Conservation (phyloP, 1,140 invertebrate genomes). For the Marisa cornuarietis region DNA sequence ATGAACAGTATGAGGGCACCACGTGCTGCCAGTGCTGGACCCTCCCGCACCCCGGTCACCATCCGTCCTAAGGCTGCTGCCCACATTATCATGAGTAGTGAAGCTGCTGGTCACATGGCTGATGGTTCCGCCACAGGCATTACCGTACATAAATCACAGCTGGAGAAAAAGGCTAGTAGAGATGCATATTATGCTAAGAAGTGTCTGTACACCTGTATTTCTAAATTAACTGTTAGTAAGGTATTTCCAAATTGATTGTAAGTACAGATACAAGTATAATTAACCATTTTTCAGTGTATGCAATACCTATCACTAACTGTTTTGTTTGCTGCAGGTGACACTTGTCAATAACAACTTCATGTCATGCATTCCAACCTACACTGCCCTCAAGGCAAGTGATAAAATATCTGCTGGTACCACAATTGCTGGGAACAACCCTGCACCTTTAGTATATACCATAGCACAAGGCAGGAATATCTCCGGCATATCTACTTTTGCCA, state of each 20-base stretch:
- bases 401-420: too few relatives aligned
- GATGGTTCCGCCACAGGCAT: background rate
- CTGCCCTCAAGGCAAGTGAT: background rate
- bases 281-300: too few relatives aligned
- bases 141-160: conserved; percentile 29
- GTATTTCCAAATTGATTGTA: too few relatives aligned
- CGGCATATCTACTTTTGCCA: too few relatives aligned
- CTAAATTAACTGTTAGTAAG: background rate
- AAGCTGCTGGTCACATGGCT: background rate
- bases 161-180: conserved; percentile 18
- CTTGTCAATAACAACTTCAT: conserved; percentile 56
- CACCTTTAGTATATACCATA: too few relatives aligned
- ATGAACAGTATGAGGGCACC: conserved; percentile 12
- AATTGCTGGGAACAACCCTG: too few relatives aligned
- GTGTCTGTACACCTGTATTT: background rate
- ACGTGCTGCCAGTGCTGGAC: conserved; percentile 44
- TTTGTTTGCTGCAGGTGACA: conserved; percentile 28
- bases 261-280: too few relatives aligned
- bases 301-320: too few relatives aligned
- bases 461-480: too few relatives aligned
- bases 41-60: conserved; percentile 27
- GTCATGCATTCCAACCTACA: conserved; percentile 43
- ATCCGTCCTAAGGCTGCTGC: conserved; percentile 54
- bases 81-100: conserved; percentile 50
- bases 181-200: background rate